Percentiles rank a stretch among this genome's conserved stretches.
Evolutionary conservation across 1,140 invertebrate genomes (phyloP).

Genomic region (Drosophila tropicalis): DNA sequence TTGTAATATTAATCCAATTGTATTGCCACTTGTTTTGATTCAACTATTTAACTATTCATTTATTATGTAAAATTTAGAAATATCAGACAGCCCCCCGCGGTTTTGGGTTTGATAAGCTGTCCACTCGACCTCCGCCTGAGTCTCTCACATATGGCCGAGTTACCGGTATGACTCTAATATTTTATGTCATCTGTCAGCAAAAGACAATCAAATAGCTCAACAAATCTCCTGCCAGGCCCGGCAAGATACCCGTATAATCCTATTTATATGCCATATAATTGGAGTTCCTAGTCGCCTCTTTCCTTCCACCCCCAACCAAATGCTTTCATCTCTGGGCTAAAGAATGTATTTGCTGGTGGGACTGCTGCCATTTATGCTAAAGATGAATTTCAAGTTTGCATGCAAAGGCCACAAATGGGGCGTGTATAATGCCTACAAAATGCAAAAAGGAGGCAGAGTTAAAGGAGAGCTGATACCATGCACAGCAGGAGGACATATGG

Average conservation of each 20-base stretch:
- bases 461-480: neutral
- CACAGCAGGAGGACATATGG: constrained; percentile 39
- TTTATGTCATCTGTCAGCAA: constrained; percentile 38
- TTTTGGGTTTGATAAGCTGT: neutral
- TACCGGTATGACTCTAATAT: neutral
- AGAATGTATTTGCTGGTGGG: neutral
- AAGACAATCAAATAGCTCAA: constrained; percentile 44
- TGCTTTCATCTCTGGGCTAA: neutral
- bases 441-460: neutral
- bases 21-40: too few species aligned
- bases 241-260: constrained; percentile 31
- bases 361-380: constrained; percentile 3
- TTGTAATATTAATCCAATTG: neutral
- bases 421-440: constrained; percentile 21
- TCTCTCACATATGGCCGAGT: neutral
- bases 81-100: neutral
- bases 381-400: constrained; percentile 46
- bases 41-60: neutral
- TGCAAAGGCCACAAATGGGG: constrained; percentile 44
- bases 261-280: constrained; percentile 57
- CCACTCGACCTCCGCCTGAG: neutral
- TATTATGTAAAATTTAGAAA: neutral
- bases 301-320: too few species aligned
- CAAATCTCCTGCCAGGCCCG: constrained; percentile 38
- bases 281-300: constrained; percentile 16